Base-by-base conservation (phyloP, 2,888 invertebrate species). In the Horisme vitalbata region DNA sequence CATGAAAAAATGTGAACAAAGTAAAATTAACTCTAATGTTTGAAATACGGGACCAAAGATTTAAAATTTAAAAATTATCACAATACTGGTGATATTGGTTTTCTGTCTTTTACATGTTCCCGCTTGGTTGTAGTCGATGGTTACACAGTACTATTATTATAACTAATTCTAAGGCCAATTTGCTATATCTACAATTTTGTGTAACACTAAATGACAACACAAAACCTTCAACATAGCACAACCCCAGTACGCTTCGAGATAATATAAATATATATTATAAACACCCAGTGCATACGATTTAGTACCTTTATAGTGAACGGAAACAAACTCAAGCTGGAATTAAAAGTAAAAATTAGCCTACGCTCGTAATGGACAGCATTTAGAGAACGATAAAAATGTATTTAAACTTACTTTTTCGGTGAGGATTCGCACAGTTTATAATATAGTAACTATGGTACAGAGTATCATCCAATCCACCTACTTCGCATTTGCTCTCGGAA, bases 141-240 rank as follows among this genome's bases (percentile, higher is more conserved):
- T 71, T 76, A 76, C 60, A 66, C 65, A 71, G 71, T 78, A 81
- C 57, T 75, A 81, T 75, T 73, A 73, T 71, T 75, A 75, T 71
- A 76, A 75, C 81, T 83, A 84, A 76, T 64, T 73, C 87, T 87
- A 87, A 86, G 86, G 85, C 85, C 80, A 76, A 76, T 71, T 71
- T 68, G 85, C 85, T 84, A 81, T 83, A 85, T 85, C 83, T 86
- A 83, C 79, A 84, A 83, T 79, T 82, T 79, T 82, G 85, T 86
- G 85, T 84, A 41, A 39, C 27, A 28, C 35, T 30, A 45, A 24
- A 75, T 72, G 72, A 75, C 62, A 80, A 85, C 83, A 86, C 84
- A 86, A 84, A 84, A 83, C 68, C 55, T 77, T 73, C 65, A 78
- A 78, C 70, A 82, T 72, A 83, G 83, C 82, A 73, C 64, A 75